Base-by-base conservation (phyloP, 2,888 invertebrate genomes). In the Tenthredo distinguenda region DNA sequence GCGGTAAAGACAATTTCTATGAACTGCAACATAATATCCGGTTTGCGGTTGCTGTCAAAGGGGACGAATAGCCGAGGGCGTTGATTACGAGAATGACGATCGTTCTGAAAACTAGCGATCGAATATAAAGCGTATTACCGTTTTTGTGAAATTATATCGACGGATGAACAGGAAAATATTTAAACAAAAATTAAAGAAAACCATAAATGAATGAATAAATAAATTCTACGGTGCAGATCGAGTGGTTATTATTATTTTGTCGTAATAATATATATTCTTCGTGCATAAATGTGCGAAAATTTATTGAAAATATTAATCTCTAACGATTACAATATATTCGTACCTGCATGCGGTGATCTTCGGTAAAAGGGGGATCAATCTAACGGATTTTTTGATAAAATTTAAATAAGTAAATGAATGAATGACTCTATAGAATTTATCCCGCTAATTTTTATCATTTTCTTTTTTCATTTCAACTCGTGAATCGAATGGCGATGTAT, bases 1-100 rank as follows among this genome's bases (percentile, higher is more conserved):
- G 85, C 82, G 86, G 86, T 84, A 86, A 87, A 40, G n/a, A 65
- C 31, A 62, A 81, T 37, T 81, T 65, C n/a, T 62, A 50, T 77
- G 9, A 55, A n/a, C 18, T 21, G 31, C 15, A 55, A 77, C 7
- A 50, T 37, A 74, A 21, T 43, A 43, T 74, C 37, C 10, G 34
- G 0, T 40, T 12, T 43, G 21, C 10, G 21, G 9, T 68, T 68
- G 2, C 5, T 7, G 1, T 68, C 34, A 18, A 68, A 68, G 1
- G 18, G 12, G 15, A 31, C 15, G 4, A 15, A 34, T 18, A 68
- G 62, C 26, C 26, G 62, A 12, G 10, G 26, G 26, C 12, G 26
- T 26, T 21, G 12, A 62, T 21, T 21, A 10, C n/a, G 26, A 26
- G 6, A 12, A 21, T 26, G 58, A 58, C 21, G 0, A 58, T 71